These are phyloP conservation scores for Eupristina koningsbergeri DNA, from an alignment of 1,140 invertebrate genomes.

Conservation along the genomic window DNA sequence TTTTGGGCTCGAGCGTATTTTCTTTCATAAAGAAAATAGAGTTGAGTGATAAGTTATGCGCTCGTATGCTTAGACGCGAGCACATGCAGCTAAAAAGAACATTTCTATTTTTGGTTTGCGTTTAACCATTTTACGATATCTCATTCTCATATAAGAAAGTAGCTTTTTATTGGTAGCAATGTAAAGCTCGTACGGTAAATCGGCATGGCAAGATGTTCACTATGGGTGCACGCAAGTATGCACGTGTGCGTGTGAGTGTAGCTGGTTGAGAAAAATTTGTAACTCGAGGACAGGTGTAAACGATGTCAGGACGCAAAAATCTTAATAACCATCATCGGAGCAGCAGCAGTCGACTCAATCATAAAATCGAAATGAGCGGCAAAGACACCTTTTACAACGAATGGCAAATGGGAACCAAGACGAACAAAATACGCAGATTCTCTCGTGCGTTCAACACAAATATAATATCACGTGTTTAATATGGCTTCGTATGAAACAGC, in stretches of 20 bases:
- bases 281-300: neutral
- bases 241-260: too few species aligned
- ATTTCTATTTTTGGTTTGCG: conserved; percentile 4
- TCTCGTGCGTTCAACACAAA: too few species aligned
- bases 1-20: too few species aligned
- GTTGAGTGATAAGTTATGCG: neutral
- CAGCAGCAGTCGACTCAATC: neutral
- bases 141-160: neutral
- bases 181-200: neutral
- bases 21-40: neutral
- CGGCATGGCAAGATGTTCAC: neutral
- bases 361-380: neutral
- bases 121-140: conserved; percentile 4
- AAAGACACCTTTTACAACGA: too few species aligned
- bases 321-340: too few species aligned
- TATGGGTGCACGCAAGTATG: too few species aligned
- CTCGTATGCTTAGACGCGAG: neutral
- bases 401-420: too few species aligned
- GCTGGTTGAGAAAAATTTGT: neutral
- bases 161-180: neutral
- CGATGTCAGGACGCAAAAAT: neutral
- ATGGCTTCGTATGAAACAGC: neutral
- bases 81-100: neutral
- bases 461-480: too few species aligned
- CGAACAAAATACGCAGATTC: too few species aligned